Evolutionary conservation across 2,888 invertebrate genomes (phyloP).

Genomic region (Troides helena): DNA sequence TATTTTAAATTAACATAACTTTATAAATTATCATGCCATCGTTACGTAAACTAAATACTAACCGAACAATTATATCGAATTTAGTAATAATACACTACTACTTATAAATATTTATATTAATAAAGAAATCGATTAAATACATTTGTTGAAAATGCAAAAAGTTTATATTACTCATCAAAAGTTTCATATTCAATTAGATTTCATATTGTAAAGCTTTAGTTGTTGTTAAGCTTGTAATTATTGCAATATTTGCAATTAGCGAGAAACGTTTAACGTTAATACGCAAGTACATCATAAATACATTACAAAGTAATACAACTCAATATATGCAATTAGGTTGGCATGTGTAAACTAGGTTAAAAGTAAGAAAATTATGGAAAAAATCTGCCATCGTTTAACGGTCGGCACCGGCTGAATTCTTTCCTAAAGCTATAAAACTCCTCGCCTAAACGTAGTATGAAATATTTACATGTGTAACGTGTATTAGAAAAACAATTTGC

Average conservation of each 20-base stretch:
- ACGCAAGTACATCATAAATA: conserved; percentile 14
- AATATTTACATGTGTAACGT: background rate
- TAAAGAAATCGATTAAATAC: too few species aligned
- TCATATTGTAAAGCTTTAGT: background rate
- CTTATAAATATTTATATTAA: too few species aligned
- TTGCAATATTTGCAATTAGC: conserved; percentile 5
- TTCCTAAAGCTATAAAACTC: conserved; percentile 51
- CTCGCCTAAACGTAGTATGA: conserved; percentile 39
- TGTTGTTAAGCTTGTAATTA: background rate
- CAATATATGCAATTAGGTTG: conserved; percentile 40
- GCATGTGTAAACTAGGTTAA: conserved; percentile 56
- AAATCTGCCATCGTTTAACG: conserved; percentile 31
- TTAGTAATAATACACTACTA: too few species aligned
- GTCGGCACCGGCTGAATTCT: conserved; percentile 45
- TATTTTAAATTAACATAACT: too few species aligned
- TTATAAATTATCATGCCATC: too few species aligned
- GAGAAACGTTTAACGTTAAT: conserved; percentile 3
- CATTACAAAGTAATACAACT: conserved; percentile 23
- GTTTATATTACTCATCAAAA: background rate
- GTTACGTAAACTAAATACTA: too few species aligned
- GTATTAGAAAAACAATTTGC: conserved; percentile 26
- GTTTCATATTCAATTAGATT: background rate
- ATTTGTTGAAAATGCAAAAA: too few species aligned
- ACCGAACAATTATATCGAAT: too few species aligned
- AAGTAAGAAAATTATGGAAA: conserved; percentile 48